A percentile compares a stretch with the other conserved stretches of the same genome.
phyloP scores from a whole-genome alignment of 2,888 invertebrate species.

The Andrena dorsata region DNA sequence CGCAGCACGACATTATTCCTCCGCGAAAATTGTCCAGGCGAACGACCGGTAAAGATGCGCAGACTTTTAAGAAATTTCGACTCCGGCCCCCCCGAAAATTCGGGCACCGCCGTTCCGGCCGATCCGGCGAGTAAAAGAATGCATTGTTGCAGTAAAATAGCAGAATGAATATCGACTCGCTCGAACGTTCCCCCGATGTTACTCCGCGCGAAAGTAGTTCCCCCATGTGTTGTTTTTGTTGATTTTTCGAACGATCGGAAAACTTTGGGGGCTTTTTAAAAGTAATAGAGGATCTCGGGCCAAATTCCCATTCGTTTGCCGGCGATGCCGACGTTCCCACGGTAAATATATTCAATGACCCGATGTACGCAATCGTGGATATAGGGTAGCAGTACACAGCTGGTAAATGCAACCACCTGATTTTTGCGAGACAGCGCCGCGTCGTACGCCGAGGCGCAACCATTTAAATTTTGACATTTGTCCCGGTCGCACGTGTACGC shows the following conservation, averaged over 20 bases:
- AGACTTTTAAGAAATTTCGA: conserved; percentile 30
- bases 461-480: conserved; percentile 81
- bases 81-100: conserved; percentile 39
- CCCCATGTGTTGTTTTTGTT: conserved; percentile 62
- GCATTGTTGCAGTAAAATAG: conserved; percentile 9
- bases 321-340: neutral
- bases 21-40: conserved; percentile 64
- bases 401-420: conserved; percentile 80
- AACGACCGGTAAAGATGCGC: conserved; percentile 20
- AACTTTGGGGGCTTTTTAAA: conserved; percentile 33
- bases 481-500: conserved; percentile 54
- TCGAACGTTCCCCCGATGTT: conserved; percentile 64
- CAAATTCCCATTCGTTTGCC: neutral
- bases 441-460: conserved; percentile 73
- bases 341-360: neutral
- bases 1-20: conserved; percentile 72
- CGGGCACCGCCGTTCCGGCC: neutral
- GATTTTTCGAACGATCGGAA: conserved; percentile 46
- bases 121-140: conserved; percentile 23
- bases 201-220: conserved; percentile 79
- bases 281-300: neutral
- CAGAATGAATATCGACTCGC: conserved; percentile 62
- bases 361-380: conserved; percentile 27
- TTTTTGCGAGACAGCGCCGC: conserved; percentile 75
- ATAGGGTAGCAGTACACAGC: conserved; percentile 72